Percentiles rank a stretch among this genome's conserved stretches.
These are phyloP conservation scores for Myrmophylax atrothorax DNA, from an alignment of 2,113 vertebrate genomes.

Conservation along the genomic window DNA sequence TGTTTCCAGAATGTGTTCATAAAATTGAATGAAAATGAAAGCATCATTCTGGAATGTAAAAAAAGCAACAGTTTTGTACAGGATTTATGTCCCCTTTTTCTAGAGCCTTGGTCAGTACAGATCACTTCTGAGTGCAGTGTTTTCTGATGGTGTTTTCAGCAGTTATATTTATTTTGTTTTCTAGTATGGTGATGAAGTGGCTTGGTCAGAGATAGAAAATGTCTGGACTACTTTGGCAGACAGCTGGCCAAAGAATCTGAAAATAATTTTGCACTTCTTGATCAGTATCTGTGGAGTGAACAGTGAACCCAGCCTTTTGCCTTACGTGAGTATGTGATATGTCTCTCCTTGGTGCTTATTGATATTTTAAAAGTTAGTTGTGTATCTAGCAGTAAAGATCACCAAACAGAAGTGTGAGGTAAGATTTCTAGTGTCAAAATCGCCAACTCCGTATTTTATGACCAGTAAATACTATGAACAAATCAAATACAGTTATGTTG, in stretches of 20 bases:
- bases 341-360: neutral
- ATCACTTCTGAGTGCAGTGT: neutral
- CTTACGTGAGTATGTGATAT: constrained; percentile 86
- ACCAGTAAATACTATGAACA: neutral
- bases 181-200: constrained; percentile 97
- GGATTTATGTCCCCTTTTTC: neutral
- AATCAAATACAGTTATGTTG: neutral
- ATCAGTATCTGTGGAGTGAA: constrained; percentile 97
- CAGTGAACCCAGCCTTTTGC: constrained; percentile 97
- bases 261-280: constrained; percentile 97
- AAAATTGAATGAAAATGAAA: neutral
- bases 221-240: constrained; percentile 98
- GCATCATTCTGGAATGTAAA: neutral
- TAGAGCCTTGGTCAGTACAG: neutral
- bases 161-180: constrained; percentile 27
- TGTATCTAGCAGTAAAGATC: neutral
- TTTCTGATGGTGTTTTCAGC: neutral
- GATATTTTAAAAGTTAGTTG: neutral
- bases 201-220: constrained; percentile 97
- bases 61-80: neutral
- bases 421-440: neutral
- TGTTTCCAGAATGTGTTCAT: neutral
- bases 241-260: constrained; percentile 98
- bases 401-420: neutral
- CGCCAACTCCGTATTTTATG: neutral